phyloP scores from a whole-genome alignment of 2,888 invertebrate species.

The Tachina lurida region DNA sequence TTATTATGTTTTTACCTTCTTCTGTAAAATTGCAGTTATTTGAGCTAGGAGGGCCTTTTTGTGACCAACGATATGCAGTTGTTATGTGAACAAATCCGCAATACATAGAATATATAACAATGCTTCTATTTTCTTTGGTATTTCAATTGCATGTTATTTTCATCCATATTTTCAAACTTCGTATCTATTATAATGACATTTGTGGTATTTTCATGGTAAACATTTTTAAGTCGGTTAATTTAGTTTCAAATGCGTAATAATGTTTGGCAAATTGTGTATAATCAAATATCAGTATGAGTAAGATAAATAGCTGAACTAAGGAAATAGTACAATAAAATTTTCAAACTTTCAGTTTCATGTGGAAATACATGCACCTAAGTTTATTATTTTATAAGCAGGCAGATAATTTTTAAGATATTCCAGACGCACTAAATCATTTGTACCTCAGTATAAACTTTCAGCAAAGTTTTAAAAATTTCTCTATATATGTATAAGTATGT shows the following conservation, averaged over 20 bases:
- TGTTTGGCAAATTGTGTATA: slow-evolving; percentile 37
- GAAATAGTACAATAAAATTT: background rate
- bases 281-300: slow-evolving; percentile 1
- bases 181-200: slow-evolving; percentile 63
- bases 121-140: background rate
- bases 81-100: slow-evolving; percentile 42
- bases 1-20: too few species aligned
- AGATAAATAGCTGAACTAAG: background rate
- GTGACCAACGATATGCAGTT: too few species aligned
- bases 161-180: slow-evolving; percentile 28
- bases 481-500: too few species aligned
- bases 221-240: slow-evolving; percentile 46
- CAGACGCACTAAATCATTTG: too few species aligned
- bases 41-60: too few species aligned
- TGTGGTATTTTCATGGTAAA: slow-evolving; percentile 61
- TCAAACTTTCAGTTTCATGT: too few species aligned
- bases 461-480: too few species aligned
- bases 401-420: too few species aligned
- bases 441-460: too few species aligned
- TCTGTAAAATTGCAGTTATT: too few species aligned
- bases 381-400: too few species aligned
- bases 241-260: slow-evolving; percentile 55
- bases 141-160: background rate
- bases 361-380: too few species aligned
- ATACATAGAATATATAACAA: background rate